Evolutionary conservation across 2,113 vertebrate species (phyloP).

Genomic region (Pionites leucogaster): DNA sequence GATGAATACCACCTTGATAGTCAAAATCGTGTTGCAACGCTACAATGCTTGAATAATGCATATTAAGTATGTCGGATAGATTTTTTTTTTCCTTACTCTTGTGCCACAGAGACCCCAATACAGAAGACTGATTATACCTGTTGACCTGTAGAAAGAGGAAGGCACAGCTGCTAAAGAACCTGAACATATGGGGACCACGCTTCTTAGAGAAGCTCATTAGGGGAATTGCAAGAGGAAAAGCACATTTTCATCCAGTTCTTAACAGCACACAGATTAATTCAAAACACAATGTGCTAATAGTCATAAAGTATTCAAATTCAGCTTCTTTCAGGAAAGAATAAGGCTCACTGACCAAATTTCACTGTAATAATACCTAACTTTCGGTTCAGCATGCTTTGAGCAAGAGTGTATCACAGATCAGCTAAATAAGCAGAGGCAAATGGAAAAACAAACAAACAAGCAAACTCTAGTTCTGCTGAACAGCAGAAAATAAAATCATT

Average conservation of each 20-base stretch:
- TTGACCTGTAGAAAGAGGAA: neutral
- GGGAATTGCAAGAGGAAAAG: neutral
- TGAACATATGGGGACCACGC: neutral
- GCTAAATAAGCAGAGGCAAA: neutral
- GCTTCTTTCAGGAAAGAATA: neutral
- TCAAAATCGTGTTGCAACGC: neutral
- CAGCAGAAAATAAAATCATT: neutral
- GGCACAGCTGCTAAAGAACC: neutral
- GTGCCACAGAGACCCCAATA: neutral
- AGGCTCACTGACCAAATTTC: neutral
- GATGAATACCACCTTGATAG: neutral
- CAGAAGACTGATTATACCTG: neutral
- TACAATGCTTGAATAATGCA: neutral
- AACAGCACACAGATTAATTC: neutral
- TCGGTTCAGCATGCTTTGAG: neutral
- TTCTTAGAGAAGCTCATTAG: neutral
- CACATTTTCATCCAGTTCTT: neutral
- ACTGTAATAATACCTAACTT: neutral
- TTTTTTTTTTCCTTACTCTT: neutral
- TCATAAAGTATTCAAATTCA: neutral
- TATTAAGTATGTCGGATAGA: neutral
- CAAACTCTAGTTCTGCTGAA: neutral
- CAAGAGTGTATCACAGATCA: neutral
- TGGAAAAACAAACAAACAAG: neutral
- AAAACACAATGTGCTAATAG: neutral